Evolutionary conservation across 2,797 vertebrate genomes (phyloP), one percentile per base, ranked within the genome.

Genomic region (Epinephelus coioides): DNA sequence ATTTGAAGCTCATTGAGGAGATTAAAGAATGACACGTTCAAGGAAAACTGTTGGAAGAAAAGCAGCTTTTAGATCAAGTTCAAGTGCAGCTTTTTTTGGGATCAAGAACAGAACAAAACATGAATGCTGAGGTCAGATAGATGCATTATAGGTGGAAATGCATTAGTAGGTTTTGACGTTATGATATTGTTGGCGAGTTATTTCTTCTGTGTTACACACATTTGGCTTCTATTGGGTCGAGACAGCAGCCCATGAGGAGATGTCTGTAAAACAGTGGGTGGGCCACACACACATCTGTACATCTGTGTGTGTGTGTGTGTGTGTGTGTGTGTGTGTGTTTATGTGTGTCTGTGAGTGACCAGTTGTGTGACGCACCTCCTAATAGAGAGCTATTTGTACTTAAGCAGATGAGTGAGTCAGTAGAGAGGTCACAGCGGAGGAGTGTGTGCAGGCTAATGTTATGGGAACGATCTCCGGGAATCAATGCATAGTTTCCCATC

Each of bases 401-500:
- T 65, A 4, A 66, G 67, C 49, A 66, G 83, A 82, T 59, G 64
- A 70, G 76, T 78, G 81, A 86, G 86, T 85, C 78, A 78, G 43
- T 78, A n/a, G 73, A 46, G 64, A 69, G 89, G 82, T 89, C 77
- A 77, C 27, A 40, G 83, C 44, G 25, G 64, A 77, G 74, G 81
- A 47, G 78, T 43, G 78, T 69, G 67, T 17, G 76, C 77, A 73
- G 73, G 61, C 61, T 69, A 63, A 82, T 14, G 81, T 89, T 86
- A 74, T 81, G 86, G 79, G 86, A 90, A 88, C 34, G 59, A 84
- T 88, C 82, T 84, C 56, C 56, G 27, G 83, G 86, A 89, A 89
- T 90, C 76, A 76, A 85, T 84, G 88, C 91, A 88, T 85, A 89
- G 50, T 92, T 93, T 92, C 88, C 90, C 88, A 88, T 90, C 84